phyloP scores from a whole-genome alignment of 2,888 invertebrate species.

The Noctua pronuba region DNA sequence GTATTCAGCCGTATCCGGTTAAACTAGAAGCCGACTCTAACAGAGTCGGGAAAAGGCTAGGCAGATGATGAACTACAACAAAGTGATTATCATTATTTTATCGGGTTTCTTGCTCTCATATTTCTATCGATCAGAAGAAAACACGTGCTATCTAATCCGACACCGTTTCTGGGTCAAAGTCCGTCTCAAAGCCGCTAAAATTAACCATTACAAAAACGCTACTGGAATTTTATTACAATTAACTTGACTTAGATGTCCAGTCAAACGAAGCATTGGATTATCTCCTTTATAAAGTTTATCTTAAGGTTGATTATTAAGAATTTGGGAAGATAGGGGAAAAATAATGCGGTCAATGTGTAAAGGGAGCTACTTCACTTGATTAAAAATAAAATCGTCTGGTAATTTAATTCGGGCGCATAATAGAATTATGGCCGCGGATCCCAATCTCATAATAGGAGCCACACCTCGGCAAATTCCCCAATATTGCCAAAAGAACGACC shows the following conservation, averaged over 20 bases:
- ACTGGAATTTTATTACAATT: conserved; percentile 61
- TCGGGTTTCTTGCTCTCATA: neutral
- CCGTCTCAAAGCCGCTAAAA: conserved; percentile 44
- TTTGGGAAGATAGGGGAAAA: neutral
- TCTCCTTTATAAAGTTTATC: conserved; percentile 7
- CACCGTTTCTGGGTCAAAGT: conserved; percentile 43
- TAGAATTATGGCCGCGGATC: conserved; percentile 78
- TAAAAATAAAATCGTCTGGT: conserved; percentile 80
- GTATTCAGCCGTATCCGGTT: no score
- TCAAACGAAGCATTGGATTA: conserved; percentile 10
- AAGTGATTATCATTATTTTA: neutral
- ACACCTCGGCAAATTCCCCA: conserved; percentile 85
- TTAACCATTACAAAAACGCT: conserved; percentile 57
- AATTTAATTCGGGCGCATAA: conserved; percentile 79
- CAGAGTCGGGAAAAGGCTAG: no score
- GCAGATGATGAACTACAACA: neutral
- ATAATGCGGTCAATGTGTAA: conserved; percentile 50
- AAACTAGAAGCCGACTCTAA: no score
- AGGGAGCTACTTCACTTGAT: conserved; percentile 76
- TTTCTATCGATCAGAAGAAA: conserved; percentile 20
- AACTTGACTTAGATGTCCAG: conserved; percentile 39
- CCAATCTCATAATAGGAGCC: conserved; percentile 77
- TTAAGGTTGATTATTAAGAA: conserved; percentile 20
- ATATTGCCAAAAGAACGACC: conserved; percentile 84
- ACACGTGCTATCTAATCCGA: conserved; percentile 24